Conservation (phyloP, 1,140 invertebrate species). For the Condylostylus longicornis region DNA sequence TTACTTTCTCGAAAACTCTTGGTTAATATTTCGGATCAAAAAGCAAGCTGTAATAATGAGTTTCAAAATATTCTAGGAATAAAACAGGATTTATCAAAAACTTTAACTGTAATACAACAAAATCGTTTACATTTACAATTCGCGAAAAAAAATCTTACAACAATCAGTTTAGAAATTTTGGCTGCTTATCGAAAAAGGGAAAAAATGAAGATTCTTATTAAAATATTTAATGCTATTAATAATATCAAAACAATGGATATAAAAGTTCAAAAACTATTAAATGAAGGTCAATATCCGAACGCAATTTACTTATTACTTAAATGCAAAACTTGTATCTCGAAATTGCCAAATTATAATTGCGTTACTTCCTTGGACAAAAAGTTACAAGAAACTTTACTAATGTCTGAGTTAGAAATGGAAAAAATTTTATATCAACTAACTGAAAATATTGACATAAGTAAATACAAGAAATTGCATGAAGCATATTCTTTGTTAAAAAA, state of each 20-base stretch:
- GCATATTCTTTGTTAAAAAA: constrained; percentile 77
- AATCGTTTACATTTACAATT: too few relatives aligned
- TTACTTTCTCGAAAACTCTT: too few relatives aligned
- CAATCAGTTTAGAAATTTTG: constrained; percentile 69
- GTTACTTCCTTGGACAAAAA: constrained; percentile 72
- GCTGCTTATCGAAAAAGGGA: constrained; percentile 77
- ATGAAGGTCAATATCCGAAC: constrained; percentile 72
- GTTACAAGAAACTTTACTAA: constrained; percentile 77
- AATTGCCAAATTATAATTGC: constrained; percentile 70
- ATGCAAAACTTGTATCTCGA: constrained; percentile 68
- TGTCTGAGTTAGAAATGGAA: constrained; percentile 85
- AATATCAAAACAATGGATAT: constrained; percentile 74
- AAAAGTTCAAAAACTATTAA: constrained; percentile 62
- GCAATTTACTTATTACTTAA: constrained; percentile 78
- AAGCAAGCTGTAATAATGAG: too few relatives aligned
- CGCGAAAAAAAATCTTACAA: constrained; percentile 72
- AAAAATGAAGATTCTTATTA: constrained; percentile 57
- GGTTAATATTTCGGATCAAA: too few relatives aligned
- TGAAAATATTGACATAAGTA: constrained; percentile 49
- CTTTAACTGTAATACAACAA: too few relatives aligned
- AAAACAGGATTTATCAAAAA: too few relatives aligned
- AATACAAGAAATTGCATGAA: constrained; percentile 63
- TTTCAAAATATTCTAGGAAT: too few relatives aligned
- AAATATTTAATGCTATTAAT: constrained; percentile 66
- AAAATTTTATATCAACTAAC: constrained; percentile 63